These are phyloP conservation scores for Phylloscopus trochiloides DNA, from an alignment of 2,113 vertebrate genomes.

Conservation along the genomic window DNA sequence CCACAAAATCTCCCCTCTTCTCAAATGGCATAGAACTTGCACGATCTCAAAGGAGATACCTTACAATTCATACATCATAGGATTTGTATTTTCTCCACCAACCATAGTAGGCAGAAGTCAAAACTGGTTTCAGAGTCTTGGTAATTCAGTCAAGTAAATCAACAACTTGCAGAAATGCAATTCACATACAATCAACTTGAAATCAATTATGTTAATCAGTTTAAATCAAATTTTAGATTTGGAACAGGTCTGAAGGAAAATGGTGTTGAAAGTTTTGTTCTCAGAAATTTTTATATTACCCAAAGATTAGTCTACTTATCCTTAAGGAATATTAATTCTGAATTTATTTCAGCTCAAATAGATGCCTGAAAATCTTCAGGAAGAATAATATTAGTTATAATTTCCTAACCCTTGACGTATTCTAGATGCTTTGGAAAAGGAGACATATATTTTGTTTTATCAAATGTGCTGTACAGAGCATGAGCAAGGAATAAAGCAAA, in stretches of 20 bases:
- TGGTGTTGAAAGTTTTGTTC: not conserved
- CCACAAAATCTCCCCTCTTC: not conserved
- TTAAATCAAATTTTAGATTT: not conserved
- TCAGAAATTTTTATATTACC: not conserved
- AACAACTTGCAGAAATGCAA: not conserved
- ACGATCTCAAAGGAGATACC: not conserved
- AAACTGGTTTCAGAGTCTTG: not conserved
- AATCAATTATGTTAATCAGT: not conserved
- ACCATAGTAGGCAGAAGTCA: not conserved
- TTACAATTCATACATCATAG: not conserved
- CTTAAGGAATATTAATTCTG: not conserved
- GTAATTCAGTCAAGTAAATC: not conserved
- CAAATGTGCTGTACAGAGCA: not conserved
- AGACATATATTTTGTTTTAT: not conserved
- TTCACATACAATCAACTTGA: not conserved
- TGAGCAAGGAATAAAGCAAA: not conserved
- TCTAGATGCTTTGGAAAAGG: not conserved
- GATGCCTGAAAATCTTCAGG: not conserved
- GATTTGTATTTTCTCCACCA: not conserved
- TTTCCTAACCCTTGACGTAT: fast-evolving
- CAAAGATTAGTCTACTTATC: not conserved
- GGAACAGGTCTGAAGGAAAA: not conserved
- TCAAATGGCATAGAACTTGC: not conserved
- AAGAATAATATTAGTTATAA: not conserved
- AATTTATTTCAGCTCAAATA: not conserved